phyloP scores from a whole-genome alignment of 2,888 invertebrate species.

The Dendrolimus houi region DNA sequence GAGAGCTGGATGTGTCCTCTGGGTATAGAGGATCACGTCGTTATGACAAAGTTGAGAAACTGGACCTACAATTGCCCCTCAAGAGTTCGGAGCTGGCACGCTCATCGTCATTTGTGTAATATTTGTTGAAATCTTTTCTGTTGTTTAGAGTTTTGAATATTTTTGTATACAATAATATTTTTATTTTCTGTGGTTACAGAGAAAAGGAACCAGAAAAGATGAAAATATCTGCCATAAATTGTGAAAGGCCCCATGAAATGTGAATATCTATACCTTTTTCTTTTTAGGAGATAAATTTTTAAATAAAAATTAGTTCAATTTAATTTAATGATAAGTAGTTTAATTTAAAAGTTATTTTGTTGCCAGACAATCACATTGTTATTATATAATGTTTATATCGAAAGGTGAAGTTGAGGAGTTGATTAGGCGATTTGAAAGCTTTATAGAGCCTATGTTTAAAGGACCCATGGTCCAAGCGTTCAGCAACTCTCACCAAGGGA shows the following conservation, averaged over 20 bases:
- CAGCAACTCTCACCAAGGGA: too few species aligned
- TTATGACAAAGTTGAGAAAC: conserved; percentile 42
- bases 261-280: conserved; percentile 14
- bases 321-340: background rate
- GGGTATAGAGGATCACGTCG: conserved; percentile 32
- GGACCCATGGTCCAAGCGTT: too few species aligned
- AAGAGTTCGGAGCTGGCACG: conserved; percentile 42
- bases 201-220: conserved; percentile 53
- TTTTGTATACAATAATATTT: background rate
- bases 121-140: conserved; percentile 1
- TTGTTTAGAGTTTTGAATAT: too few species aligned
- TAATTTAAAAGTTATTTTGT: background rate
- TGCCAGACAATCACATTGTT: too few species aligned
- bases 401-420: too few species aligned
- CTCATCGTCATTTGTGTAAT: conserved; percentile 21
- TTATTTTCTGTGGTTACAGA: conserved; percentile 25
- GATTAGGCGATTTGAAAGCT: too few species aligned
- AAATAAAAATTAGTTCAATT: background rate
- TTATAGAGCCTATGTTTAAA: too few species aligned
- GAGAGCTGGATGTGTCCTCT: conserved; percentile 28
- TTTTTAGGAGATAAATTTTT: too few species aligned
- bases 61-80: conserved; percentile 20
- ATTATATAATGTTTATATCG: too few species aligned
- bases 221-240: conserved; percentile 37
- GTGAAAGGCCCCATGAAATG: conserved; percentile 60